A percentile compares a stretch with the other conserved stretches of the same genome.
Conservation (phyloP, 2,797 vertebrate species). For the Psittacula derbiana region DNA sequence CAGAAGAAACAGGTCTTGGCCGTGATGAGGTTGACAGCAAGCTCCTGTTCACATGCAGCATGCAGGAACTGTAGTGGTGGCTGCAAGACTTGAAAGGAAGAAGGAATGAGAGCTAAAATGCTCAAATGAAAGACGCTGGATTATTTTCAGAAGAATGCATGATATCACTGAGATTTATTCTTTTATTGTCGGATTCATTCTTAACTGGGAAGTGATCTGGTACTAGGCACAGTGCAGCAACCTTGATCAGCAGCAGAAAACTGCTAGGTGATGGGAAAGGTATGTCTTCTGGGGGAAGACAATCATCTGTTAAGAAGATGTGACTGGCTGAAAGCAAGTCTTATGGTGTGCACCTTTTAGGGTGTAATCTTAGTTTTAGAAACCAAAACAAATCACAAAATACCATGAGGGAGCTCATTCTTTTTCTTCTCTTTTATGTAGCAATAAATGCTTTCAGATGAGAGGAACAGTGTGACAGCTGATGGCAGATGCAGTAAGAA, state of each 20-base stretch:
- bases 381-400: slow-evolving; percentile 1
- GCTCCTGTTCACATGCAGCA: neutral
- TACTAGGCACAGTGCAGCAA: neutral
- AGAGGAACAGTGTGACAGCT: neutral
- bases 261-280: slow-evolving; percentile 1
- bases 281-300: slow-evolving; percentile 14
- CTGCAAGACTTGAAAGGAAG: neutral
- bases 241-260: neutral
- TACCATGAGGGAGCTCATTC: neutral
- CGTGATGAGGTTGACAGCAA: neutral
- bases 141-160: neutral
- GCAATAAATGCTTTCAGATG: neutral
- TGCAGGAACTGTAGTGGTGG: neutral
- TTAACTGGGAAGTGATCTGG: neutral
- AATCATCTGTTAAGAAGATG: neutral
- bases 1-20: neutral
- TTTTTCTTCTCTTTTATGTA: neutral
- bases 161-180: neutral
- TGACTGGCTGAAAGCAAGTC: neutral
- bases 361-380: neutral
- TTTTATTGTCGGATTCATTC: neutral
- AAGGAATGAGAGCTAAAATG: neutral
- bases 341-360: neutral
- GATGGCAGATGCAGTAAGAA: neutral
- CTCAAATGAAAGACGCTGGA: neutral